Conservation (phyloP, 1,140 invertebrate genomes). For the Lasioglossum albipes region DNA sequence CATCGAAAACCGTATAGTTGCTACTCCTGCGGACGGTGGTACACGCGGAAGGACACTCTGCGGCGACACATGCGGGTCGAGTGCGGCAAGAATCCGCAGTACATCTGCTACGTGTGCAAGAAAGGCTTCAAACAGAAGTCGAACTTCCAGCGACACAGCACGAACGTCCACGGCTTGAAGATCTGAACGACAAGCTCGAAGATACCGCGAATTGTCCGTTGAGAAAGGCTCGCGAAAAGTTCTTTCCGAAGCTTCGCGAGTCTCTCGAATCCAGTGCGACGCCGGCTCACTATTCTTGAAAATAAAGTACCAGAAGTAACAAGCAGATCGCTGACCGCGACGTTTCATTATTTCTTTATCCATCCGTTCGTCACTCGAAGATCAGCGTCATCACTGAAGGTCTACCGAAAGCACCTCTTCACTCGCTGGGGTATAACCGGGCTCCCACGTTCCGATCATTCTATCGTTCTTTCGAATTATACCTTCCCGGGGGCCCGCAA, state of each 20-base stretch:
- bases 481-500: not conserved
- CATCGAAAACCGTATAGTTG: constrained; percentile 54
- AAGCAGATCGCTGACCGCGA: not conserved
- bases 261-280: not conserved
- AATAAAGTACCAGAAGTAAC: constrained; percentile 4
- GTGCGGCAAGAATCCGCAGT: constrained; percentile 78
- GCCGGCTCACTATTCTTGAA: not conserved
- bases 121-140: constrained; percentile 72
- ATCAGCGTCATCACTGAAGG: not conserved
- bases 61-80: constrained; percentile 75
- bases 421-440: not conserved
- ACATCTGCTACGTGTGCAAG: constrained; percentile 76
- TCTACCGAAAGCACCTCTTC: not conserved
- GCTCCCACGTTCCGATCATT: not conserved
- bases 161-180: constrained; percentile 61
- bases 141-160: constrained; percentile 77
- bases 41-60: constrained; percentile 71
- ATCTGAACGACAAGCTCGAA: not conserved
- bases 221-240: not conserved
- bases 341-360: constrained; percentile 18
- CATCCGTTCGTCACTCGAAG: constrained; percentile 1
- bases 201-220: too few species aligned
- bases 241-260: not conserved
- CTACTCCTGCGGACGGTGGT: constrained; percentile 73
- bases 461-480: not conserved